Conservation (phyloP, 2,888 invertebrate genomes). For the Abrostola tripartita region DNA sequence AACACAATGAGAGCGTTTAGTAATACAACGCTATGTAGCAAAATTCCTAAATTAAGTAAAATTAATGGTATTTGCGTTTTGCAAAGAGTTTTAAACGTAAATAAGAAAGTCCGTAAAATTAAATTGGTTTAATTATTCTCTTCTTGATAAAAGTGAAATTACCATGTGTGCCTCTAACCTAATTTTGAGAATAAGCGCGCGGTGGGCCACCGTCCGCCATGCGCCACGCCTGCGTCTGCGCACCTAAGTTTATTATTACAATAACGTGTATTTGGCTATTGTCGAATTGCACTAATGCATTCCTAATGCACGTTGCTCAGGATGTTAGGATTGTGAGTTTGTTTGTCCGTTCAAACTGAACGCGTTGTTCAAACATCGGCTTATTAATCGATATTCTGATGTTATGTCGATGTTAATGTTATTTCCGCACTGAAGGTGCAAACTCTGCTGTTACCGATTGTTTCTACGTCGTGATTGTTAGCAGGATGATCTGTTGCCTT, state of each 20-base stretch:
- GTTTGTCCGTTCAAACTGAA: conserved; percentile 47
- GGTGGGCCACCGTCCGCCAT: conserved; percentile 42
- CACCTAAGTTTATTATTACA: conserved; percentile 59
- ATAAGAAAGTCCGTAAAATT: no score
- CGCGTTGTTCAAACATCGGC: conserved; percentile 46
- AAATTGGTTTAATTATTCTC: no score
- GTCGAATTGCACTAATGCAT: conserved; percentile 67
- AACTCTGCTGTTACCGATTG: conserved; percentile 22
- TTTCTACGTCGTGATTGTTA: conserved; percentile 28
- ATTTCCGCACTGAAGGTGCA: conserved; percentile 27
- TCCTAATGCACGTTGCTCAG: conserved; percentile 66
- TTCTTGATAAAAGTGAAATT: no score
- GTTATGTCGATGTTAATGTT: conserved; percentile 38
- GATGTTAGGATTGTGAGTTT: conserved; percentile 55
- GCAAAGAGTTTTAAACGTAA: background rate
- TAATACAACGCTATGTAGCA: conserved; percentile 8
- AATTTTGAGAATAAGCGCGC: conserved; percentile 29
- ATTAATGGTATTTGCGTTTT: background rate
- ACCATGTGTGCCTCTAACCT: conserved; percentile 13
- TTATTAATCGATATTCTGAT: conserved; percentile 54
- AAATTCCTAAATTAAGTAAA: background rate
- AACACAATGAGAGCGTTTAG: conserved; percentile 27
- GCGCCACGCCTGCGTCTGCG: conserved; percentile 41
- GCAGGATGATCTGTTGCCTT: conserved; percentile 4
- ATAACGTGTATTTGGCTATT: conserved; percentile 56